phyloP scores from a whole-genome alignment of 2,888 invertebrate genomes.

The Diarsia brunnea region DNA sequence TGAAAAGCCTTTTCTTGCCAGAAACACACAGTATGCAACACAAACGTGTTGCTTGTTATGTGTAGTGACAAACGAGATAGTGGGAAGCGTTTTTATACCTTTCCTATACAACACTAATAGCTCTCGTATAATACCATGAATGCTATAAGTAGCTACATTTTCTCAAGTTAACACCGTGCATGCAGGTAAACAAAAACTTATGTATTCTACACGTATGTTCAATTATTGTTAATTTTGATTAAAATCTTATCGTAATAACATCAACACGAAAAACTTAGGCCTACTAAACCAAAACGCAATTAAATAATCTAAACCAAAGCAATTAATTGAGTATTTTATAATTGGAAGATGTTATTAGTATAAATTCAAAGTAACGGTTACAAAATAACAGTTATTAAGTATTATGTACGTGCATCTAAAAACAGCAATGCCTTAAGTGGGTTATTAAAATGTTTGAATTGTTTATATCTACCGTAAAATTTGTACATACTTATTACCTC shows the following conservation, averaged over 20 bases:
- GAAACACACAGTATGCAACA: not conserved
- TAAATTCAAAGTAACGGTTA: slow-evolving; percentile 24
- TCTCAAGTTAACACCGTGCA: not conserved
- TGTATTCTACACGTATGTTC: not conserved
- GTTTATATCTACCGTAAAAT: not conserved
- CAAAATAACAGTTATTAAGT: slow-evolving; percentile 34
- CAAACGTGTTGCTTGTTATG: not conserved
- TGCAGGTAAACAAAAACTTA: not conserved
- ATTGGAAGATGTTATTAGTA: slow-evolving; percentile 31
- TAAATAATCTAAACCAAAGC: slow-evolving; percentile 34
- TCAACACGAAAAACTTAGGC: not conserved
- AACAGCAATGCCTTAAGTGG: slow-evolving; percentile 10
- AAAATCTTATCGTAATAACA: slow-evolving; percentile 29
- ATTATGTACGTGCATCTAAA: slow-evolving; percentile 33
- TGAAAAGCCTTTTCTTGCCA: not conserved
- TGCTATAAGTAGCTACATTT: not conserved
- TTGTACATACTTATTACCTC: not conserved
- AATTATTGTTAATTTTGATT: slow-evolving; percentile 18
- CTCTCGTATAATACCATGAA: not conserved
- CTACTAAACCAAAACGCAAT: slow-evolving; percentile 24
- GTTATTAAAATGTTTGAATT: slow-evolving; percentile 9
- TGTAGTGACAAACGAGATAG: not conserved
- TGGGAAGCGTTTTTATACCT: not conserved
- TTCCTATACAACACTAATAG: not conserved
- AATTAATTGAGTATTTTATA: slow-evolving; percentile 30